Percentiles rank a stretch among this genome's conserved stretches.
phyloP scores from a whole-genome alignment of 2,888 invertebrate species.

The Hydrotaea diabolus region DNA sequence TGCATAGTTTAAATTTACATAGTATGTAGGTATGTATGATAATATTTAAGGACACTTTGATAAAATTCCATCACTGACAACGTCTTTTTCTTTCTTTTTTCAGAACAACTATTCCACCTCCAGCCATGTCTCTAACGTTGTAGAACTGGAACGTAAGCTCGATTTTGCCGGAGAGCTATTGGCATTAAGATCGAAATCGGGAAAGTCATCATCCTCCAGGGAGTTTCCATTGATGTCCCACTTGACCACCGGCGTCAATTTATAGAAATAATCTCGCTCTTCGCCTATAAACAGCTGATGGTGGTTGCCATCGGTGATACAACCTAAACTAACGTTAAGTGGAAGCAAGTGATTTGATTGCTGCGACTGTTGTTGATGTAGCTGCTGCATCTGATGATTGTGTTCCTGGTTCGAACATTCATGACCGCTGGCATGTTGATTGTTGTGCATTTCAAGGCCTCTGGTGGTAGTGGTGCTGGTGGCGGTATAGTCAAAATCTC shows the following conservation, averaged over 20 bases:
- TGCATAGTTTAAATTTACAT: constrained; percentile 35
- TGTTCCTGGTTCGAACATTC: background rate
- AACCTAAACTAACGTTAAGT: constrained; percentile 76
- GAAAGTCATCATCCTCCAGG: constrained; percentile 74
- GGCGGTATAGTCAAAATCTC: constrained; percentile 51
- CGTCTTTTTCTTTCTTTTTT: background rate
- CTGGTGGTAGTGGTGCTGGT: constrained; percentile 50
- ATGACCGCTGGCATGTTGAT: constrained; percentile 34
- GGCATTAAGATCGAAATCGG: constrained; percentile 66
- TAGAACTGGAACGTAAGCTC: constrained; percentile 79
- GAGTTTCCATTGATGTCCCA: constrained; percentile 80
- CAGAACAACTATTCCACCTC: constrained; percentile 77
- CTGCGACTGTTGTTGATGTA: constrained; percentile 46
- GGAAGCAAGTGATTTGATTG: constrained; percentile 69
- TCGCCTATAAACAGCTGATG: constrained; percentile 77
- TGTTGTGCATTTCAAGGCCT: constrained; percentile 60
- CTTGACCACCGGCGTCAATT: constrained; percentile 74
- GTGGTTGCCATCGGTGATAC: constrained; percentile 74
- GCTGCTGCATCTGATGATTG: background rate
- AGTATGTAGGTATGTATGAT: constrained; percentile 22
- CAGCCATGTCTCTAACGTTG: constrained; percentile 80
- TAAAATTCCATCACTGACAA: constrained; percentile 14
- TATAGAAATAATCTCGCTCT: constrained; percentile 70
- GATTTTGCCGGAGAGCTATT: constrained; percentile 74
- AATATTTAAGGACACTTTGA: constrained; percentile 59